Evolutionary conservation across 2,113 vertebrate genomes (phyloP).

Genomic region (Passer domesticus): DNA sequence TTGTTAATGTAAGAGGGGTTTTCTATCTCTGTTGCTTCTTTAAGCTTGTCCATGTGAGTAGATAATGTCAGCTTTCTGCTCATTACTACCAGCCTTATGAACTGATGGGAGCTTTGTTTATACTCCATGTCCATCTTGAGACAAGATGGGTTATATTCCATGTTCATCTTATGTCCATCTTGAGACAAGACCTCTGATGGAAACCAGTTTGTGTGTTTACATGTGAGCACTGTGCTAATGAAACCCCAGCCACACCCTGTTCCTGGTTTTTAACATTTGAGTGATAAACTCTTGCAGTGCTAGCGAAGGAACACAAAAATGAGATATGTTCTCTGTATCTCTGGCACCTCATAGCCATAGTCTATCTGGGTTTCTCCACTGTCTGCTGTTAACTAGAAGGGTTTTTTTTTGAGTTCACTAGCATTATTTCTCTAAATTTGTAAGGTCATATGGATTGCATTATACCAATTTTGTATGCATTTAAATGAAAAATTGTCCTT

Average conservation of each 20-base stretch:
- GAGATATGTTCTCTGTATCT: neutral
- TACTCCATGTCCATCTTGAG: neutral
- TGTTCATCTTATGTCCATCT: neutral
- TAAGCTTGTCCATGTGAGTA: neutral
- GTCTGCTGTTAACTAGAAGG: neutral
- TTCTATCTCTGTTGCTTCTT: neutral
- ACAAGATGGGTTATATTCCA: neutral
- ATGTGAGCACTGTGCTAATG: neutral
- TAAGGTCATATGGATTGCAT: neutral
- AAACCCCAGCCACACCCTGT: neutral
- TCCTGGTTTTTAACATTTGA: neutral
- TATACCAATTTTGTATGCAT: neutral
- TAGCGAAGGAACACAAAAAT: neutral
- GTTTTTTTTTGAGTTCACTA: neutral
- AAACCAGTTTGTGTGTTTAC: neutral
- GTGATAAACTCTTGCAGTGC: neutral
- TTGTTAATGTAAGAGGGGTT: fast-evolving
- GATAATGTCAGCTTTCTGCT: neutral
- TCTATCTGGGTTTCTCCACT: neutral
- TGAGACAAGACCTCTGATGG: neutral
- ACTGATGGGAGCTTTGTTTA: neutral
- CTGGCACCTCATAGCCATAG: neutral
- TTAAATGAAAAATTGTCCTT: neutral
- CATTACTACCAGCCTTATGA: neutral
- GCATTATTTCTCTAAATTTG: neutral